Evolutionary conservation across 2,888 invertebrate genomes (phyloP).

Genomic region (Pandemis heparana): DNA sequence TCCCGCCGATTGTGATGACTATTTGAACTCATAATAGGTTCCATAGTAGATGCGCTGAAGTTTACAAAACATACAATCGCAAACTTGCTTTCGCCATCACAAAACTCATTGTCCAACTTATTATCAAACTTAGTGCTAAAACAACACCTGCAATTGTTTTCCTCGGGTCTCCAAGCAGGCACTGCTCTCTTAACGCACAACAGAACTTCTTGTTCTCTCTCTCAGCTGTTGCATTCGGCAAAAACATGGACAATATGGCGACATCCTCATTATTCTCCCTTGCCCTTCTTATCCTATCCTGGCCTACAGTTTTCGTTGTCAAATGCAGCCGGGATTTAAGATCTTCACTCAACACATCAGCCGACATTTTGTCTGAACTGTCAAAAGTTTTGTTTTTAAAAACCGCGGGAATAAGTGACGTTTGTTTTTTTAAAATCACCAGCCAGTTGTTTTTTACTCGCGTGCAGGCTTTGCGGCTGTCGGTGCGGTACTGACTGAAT

Average conservation of each 20-base stretch:
- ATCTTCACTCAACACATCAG: constrained; percentile 92
- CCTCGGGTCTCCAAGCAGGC: constrained; percentile 91
- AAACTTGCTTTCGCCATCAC: neutral
- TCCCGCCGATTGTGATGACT: neutral
- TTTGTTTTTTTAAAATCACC: constrained; percentile 49
- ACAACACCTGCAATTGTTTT: constrained; percentile 91
- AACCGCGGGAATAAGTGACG: constrained; percentile 11
- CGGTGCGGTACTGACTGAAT: constrained; percentile 76
- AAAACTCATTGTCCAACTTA: constrained; percentile 8
- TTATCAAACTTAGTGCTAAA: constrained; percentile 36
- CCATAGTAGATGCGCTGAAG: neutral
- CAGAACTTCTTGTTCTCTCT: constrained; percentile 90
- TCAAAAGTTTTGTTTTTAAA: constrained; percentile 41
- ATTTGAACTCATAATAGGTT: neutral
- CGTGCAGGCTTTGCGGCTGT: constrained; percentile 77
- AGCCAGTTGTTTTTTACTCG: constrained; percentile 53
- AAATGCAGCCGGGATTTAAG: constrained; percentile 90
- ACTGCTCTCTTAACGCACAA: constrained; percentile 91
- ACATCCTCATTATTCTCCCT: constrained; percentile 95
- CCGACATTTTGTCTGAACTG: constrained; percentile 84
- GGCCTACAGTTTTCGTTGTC: constrained; percentile 92
- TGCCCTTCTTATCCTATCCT: constrained; percentile 91
- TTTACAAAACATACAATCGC: neutral
- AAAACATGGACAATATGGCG: constrained; percentile 94
- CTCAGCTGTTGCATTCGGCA: constrained; percentile 88